Evolutionary conservation across 2,888 invertebrate species (phyloP).

Genomic region (Dione juno): DNA sequence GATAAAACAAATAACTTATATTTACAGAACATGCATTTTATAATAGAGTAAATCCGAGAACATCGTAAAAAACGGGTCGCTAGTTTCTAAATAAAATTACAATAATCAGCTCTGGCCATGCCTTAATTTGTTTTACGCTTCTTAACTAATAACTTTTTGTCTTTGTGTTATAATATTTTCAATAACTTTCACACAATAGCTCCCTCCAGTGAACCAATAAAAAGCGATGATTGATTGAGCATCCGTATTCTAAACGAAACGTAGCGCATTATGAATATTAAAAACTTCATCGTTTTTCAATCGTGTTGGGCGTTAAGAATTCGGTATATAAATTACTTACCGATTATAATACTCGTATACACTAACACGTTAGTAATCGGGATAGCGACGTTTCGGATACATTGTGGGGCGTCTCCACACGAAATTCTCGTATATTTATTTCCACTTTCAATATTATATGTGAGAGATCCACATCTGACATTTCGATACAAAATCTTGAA

Average conservation of each 20-base stretch:
- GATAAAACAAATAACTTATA: too few relatives aligned
- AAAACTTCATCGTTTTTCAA: slow-evolving; percentile 67
- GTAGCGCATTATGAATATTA: slow-evolving; percentile 56
- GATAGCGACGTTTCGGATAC: slow-evolving; percentile 37
- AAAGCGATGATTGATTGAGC: slow-evolving; percentile 72
- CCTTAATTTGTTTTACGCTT: not conserved
- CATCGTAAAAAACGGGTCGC: too few relatives aligned
- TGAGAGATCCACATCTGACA: slow-evolving; percentile 60
- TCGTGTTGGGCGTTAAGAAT: slow-evolving; percentile 69
- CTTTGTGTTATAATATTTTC: slow-evolving; percentile 60
- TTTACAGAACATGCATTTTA: too few relatives aligned
- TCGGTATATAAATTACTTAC: slow-evolving; percentile 73
- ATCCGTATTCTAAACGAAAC: slow-evolving; percentile 60
- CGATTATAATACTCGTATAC: too few relatives aligned
- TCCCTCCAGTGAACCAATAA: slow-evolving; percentile 60
- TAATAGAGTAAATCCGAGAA: too few relatives aligned
- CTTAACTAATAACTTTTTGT: slow-evolving; percentile 47
- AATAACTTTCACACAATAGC: slow-evolving; percentile 60
- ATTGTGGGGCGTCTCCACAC: slow-evolving; percentile 34
- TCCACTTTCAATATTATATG: slow-evolving; percentile 40
- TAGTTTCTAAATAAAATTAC: too few relatives aligned
- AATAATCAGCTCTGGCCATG: not conserved
- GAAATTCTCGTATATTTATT: slow-evolving; percentile 34
- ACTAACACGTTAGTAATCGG: slow-evolving; percentile 65
- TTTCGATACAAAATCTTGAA: slow-evolving; percentile 52